These are phyloP conservation scores for Steinernema scapterisci DNA, from an alignment of 2,888 invertebrate genomes.

Conservation along the genomic window DNA sequence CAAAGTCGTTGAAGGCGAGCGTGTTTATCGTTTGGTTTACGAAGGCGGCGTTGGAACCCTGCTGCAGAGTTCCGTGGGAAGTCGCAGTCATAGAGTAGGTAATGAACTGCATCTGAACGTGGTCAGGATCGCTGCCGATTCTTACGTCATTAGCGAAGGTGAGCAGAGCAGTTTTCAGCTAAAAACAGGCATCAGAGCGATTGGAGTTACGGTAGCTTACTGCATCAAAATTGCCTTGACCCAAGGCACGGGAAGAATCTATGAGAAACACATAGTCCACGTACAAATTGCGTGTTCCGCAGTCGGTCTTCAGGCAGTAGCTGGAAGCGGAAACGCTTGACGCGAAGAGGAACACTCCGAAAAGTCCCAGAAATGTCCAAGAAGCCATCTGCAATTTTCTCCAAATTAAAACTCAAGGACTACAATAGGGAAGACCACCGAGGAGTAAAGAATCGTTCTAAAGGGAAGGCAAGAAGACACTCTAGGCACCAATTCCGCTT, in stretches of 20 bases:
- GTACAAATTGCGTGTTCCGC: neutral
- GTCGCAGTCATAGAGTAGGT: constrained; percentile 29
- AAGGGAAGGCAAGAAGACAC: no score
- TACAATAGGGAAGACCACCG: neutral
- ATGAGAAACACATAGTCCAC: constrained; percentile 19
- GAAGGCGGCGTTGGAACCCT: constrained; percentile 16
- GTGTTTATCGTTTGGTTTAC: constrained; percentile 27
- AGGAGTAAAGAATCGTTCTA: neutral
- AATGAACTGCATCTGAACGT: constrained; percentile 32
- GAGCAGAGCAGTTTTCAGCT: neutral
- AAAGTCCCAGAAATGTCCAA: neutral
- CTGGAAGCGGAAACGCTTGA: neutral
- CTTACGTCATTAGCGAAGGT: constrained; percentile 19
- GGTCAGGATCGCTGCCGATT: constrained; percentile 22
- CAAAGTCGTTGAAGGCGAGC: constrained; percentile 20
- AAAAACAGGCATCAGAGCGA: neutral
- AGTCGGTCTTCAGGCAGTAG: neutral
- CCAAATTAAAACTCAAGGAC: no score
- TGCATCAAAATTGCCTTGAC: neutral
- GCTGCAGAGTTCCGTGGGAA: constrained; percentile 27
- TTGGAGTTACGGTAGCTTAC: neutral
- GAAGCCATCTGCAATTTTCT: neutral
- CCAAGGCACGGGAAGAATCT: constrained; percentile 12
- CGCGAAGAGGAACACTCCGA: neutral
- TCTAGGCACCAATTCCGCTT: constrained; percentile 5